Percentiles rank a stretch among this genome's conserved stretches.
Evolutionary conservation across 2,888 invertebrate species (phyloP).

Genomic region (Lapara coniferarum): DNA sequence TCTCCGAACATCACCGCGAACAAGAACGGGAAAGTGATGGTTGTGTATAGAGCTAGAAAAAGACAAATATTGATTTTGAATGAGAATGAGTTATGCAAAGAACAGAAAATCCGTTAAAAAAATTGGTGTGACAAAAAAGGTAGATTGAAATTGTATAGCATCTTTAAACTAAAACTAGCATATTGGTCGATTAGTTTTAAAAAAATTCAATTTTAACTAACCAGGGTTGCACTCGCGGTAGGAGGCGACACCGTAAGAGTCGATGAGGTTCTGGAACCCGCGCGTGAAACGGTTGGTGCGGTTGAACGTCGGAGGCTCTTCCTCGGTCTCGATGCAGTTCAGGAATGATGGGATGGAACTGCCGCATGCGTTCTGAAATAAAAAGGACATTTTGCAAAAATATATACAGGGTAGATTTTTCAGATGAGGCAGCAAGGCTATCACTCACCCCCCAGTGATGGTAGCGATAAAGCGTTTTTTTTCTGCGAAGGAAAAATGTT

Average conservation of each 20-base stretch:
- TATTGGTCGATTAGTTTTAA: background rate
- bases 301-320: slow-evolving; percentile 95
- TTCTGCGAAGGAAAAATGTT: too few relatives aligned
- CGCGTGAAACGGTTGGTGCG: slow-evolving; percentile 95
- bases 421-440: too few relatives aligned
- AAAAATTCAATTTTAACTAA: slow-evolving; percentile 47
- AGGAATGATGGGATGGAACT: slow-evolving; percentile 96
- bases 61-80: background rate
- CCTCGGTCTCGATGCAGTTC: slow-evolving; percentile 92
- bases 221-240: slow-evolving; percentile 97
- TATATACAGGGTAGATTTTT: too few relatives aligned
- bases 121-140: too few relatives aligned
- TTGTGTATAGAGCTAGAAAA: slow-evolving; percentile 90
- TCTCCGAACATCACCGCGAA: slow-evolving; percentile 99
- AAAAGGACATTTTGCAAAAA: background rate
- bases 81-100: too few relatives aligned
- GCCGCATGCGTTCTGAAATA: slow-evolving; percentile 87
- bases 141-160: background rate
- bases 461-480: too few relatives aligned
- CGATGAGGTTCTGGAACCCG: slow-evolving; percentile 96
- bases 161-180: background rate
- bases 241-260: slow-evolving; percentile 95
- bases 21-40: slow-evolving; percentile 96
- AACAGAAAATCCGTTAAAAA: too few relatives aligned
- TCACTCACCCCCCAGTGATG: too few relatives aligned